Conservation (phyloP, 92 coral and sea anemone genomes). For the Zoanthus sociatus region DNA sequence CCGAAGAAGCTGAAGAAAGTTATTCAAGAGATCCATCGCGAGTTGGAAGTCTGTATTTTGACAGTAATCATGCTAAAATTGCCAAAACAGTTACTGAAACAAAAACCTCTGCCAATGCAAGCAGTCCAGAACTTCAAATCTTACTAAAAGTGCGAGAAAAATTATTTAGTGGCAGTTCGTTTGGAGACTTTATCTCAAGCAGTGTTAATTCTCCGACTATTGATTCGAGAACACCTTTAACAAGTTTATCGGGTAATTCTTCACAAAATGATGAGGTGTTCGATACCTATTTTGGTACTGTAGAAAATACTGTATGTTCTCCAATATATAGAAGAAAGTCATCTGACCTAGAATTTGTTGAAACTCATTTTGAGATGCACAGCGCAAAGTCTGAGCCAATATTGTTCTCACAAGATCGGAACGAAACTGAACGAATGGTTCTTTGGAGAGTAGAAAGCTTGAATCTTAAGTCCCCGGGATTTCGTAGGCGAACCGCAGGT, state of each 20-base stretch:
- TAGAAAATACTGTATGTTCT: background rate
- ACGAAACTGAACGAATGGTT: background rate
- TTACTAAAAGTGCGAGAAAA: background rate
- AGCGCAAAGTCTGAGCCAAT: conserved; percentile 12
- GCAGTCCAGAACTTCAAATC: background rate
- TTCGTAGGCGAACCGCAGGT: conserved; percentile 22
- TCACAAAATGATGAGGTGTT: conserved; percentile 27
- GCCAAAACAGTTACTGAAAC: background rate
- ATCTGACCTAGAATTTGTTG: background rate
- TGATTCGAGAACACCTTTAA: conserved; percentile 16
- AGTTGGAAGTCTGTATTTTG: background rate
- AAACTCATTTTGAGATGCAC: background rate
- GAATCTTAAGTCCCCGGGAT: background rate
- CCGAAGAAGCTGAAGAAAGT: conserved; percentile 41
- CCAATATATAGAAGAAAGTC: background rate
- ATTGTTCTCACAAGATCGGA: background rate
- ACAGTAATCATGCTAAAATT: background rate
- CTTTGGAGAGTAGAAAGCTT: conserved; percentile 27
- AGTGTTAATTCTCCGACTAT: background rate
- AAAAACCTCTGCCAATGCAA: background rate
- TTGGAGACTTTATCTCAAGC: background rate
- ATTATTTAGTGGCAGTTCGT: background rate
- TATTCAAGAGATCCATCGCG: background rate
- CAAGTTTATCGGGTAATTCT: conserved; percentile 23
- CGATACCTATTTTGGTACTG: conserved; percentile 30